These are phyloP conservation scores for Lutraria rhynchaena DNA, from an alignment of 1,140 invertebrate genomes.

Conservation along the genomic window DNA sequence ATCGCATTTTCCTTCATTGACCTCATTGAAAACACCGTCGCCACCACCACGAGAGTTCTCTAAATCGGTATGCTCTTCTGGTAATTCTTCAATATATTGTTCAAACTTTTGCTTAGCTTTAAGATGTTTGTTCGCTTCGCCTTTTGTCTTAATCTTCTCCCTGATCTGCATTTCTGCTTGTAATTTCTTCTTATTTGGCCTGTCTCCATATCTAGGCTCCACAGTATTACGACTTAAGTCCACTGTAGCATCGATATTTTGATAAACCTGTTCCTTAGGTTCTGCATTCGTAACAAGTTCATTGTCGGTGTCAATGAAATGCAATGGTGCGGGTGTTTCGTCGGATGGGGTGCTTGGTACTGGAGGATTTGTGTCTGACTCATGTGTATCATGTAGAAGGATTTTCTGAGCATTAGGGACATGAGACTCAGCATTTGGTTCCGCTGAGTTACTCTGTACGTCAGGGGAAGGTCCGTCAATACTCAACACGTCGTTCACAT, in stretches of 20 bases:
- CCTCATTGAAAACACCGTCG: neutral
- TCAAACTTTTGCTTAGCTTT: neutral
- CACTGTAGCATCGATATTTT: constrained; percentile 7
- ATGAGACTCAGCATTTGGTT: too few relatives aligned
- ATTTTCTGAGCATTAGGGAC: too few relatives aligned
- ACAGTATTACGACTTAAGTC: constrained; percentile 1
- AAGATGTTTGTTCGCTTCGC: constrained; percentile 27
- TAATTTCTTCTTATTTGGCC: constrained; percentile 18
- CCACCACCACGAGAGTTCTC: neutral
- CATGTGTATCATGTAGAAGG: too few relatives aligned
- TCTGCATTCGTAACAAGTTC: too few relatives aligned
- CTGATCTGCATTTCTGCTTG: neutral
- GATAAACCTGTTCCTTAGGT: neutral
- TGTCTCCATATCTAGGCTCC: constrained; percentile 1
- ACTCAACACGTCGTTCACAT: too few relatives aligned
- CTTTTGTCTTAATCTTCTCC: constrained; percentile 21
- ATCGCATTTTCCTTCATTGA: neutral
- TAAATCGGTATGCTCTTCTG: neutral
- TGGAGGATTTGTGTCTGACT: too few relatives aligned
- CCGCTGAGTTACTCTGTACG: too few relatives aligned
- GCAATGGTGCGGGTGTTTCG: too few relatives aligned
- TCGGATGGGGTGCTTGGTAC: too few relatives aligned
- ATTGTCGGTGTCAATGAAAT: neutral
- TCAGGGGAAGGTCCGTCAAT: too few relatives aligned
- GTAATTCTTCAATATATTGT: neutral